Evolutionary conservation across 2,797 vertebrate genomes (phyloP).

Genomic region (Cuculus canorus): DNA sequence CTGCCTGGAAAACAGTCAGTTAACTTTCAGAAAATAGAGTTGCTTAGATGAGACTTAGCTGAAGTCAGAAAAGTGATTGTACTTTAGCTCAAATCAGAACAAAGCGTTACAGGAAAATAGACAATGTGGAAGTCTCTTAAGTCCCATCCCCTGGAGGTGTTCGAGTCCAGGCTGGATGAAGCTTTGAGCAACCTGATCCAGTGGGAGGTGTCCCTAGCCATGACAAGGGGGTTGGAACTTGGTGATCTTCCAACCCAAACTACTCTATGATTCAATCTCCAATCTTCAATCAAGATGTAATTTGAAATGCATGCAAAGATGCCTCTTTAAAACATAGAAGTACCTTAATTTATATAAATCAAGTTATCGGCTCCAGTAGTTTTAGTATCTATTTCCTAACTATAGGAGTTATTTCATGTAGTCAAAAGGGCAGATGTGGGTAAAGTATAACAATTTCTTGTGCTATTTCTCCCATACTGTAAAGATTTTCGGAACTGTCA

Average conservation of each 20-base stretch:
- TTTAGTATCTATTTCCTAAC: background rate
- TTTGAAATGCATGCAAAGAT: background rate
- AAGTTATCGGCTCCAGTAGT: background rate
- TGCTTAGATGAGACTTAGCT: no score
- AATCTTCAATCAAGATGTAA: fast-evolving
- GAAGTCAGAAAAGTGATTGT: no score
- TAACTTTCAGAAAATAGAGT: no score
- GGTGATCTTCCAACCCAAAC: no score
- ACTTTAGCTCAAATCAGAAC: no score
- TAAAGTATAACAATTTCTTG: background rate
- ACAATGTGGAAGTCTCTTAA: background rate
- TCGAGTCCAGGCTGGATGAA: no score
- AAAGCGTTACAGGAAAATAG: background rate
- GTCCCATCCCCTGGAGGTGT: no score
- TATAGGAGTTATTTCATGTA: background rate
- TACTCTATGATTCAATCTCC: background rate
- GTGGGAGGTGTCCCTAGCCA: no score
- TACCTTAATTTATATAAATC: background rate
- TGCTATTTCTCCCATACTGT: background rate
- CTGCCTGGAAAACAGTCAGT: no score
- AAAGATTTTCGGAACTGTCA: background rate
- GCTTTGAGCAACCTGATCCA: no score
- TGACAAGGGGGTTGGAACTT: no score
- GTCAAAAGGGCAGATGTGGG: background rate
- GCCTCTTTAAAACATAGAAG: background rate